These are phyloP conservation scores for Ianthella basta DNA, from an alignment of 37 sponge, comb jelly and placozoan genomes.

Conservation along the genomic window DNA sequence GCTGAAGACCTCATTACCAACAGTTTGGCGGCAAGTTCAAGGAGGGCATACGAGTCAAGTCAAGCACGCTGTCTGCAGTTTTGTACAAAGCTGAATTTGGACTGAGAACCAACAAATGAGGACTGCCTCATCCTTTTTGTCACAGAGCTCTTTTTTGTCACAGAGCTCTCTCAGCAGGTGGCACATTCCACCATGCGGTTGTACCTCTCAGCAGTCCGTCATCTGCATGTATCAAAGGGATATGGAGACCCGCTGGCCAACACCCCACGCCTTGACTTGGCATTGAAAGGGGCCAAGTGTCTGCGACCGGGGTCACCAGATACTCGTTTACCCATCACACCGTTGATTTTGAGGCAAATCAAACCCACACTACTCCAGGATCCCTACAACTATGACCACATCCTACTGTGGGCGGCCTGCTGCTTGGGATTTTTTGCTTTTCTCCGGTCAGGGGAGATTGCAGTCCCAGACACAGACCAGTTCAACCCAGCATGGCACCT, in stretches of 20 bases:
- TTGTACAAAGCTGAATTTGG: too few species aligned
- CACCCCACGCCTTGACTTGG: constrained; percentile 13
- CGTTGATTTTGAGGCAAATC: neutral
- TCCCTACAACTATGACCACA: neutral
- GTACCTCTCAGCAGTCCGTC: constrained; percentile 52
- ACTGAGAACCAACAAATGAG: too few species aligned
- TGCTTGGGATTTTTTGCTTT: constrained; percentile 40
- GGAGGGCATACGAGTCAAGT: too few species aligned
- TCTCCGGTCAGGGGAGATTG: constrained; percentile 37
- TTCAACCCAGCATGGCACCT: constrained; percentile 14
- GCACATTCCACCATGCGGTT: constrained; percentile 15
- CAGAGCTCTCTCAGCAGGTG: neutral
- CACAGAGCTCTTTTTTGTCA: constrained; percentile 19
- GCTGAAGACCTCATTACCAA: constrained; percentile 25
- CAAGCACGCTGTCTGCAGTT: too few species aligned
- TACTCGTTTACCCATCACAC: constrained; percentile 38
- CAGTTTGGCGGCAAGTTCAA: too few species aligned
- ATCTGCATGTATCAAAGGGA: constrained; percentile 1
- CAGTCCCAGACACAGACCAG: neutral
- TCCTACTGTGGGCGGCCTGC: constrained; percentile 42
- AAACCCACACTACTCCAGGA: neutral
- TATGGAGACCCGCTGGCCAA: neutral
- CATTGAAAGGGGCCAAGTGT: neutral
- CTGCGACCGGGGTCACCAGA: neutral
- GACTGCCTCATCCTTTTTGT: too few species aligned